Percentiles rank a stretch among this genome's conserved stretches.
These are phyloP conservation scores for Drosophila setifemur DNA, from an alignment of 1,140 invertebrate species.

Conservation along the genomic window DNA sequence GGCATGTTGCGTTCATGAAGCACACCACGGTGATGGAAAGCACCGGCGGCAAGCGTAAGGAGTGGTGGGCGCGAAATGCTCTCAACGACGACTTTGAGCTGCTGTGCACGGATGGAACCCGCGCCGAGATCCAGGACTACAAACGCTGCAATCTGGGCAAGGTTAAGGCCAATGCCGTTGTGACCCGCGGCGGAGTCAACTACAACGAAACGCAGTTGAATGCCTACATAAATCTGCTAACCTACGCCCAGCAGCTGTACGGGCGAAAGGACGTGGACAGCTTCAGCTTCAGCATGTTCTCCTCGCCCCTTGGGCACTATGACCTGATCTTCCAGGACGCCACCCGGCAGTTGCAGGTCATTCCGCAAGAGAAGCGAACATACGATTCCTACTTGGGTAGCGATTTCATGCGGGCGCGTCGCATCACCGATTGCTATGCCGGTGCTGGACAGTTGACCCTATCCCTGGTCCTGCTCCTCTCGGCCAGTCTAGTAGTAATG, in stretches of 20 bases:
- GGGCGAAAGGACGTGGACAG: constrained; percentile 92
- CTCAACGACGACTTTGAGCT: constrained; percentile 96
- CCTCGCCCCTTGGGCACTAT: constrained; percentile 89
- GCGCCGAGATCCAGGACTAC: constrained; percentile 91
- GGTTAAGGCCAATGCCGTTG: constrained; percentile 95
- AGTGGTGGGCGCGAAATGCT: constrained; percentile 96
- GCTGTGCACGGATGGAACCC: constrained; percentile 95
- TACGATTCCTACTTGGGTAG: constrained; percentile 87
- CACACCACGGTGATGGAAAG: constrained; percentile 96
- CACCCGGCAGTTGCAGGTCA: constrained; percentile 90
- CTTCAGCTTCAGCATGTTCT: constrained; percentile 96
- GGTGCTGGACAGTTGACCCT: constrained; percentile 76
- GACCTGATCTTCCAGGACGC: constrained; percentile 97
- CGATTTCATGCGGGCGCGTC: constrained; percentile 89
- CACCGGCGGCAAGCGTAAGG: constrained; percentile 93
- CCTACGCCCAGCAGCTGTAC: constrained; percentile 95
- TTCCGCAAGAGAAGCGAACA: constrained; percentile 86
- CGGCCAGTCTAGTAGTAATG: constrained; percentile 31
- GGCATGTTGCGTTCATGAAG: constrained; percentile 97
- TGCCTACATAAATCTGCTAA: constrained; percentile 92
- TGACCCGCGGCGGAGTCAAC: constrained; percentile 89
- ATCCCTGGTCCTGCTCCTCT: constrained; percentile 45
- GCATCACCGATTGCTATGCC: constrained; percentile 90
- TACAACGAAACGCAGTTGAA: constrained; percentile 92
- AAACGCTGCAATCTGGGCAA: constrained; percentile 93